Base-by-base conservation (phyloP, 2,888 invertebrate species). In the Harpalus rufipes region DNA sequence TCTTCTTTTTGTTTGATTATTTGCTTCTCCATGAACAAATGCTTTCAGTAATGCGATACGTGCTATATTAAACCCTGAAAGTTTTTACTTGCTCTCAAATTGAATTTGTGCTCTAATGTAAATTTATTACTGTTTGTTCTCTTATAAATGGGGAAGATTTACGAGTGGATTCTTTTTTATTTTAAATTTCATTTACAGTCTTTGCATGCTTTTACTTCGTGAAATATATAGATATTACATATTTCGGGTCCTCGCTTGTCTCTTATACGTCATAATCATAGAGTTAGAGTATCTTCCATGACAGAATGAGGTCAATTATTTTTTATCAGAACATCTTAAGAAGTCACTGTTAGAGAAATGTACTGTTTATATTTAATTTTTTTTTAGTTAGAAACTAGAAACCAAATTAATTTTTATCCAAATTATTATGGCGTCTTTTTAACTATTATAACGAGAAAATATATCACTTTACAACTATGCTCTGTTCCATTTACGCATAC, bases 31-130 rank as follows among this genome's bases (percentile, higher is more conserved):
- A 68, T 68, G 44, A 44, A 72, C 72, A 44, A 72, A 72, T 72
- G 41, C 44, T 72, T 41, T 72, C 41, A 14, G 72, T 74, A 74
- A 74, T 74, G 41, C 51, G 12, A 74, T 74, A 74, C 72, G 72
- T 74, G 72, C 72, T 74, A 74, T 44, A 74, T 74, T 74, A 74
- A 41, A 74, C 44, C 72, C 41, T 41, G 72, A 74, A 74, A 74
- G 10, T 74, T 74, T 74, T 74, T 44, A 18, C 18, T 44, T 14
- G 8, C 32, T 68, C 44, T 18, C 14, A 74, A 74, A 74, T 74
- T 74, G 44, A 74, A 74, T 74, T 74, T 74, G 44, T 74, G 72
- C 18, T 74, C 51, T 74, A 74, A 74, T 74, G 72, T 18, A 74
- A 74, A 74, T 74, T 74, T 74, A 74, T 74, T 74, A 44, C 72